Evolutionary conservation across 2,797 vertebrate genomes (phyloP), one percentile per base, ranked within the genome.

Genomic region (Chrysocyon brachyurus): DNA sequence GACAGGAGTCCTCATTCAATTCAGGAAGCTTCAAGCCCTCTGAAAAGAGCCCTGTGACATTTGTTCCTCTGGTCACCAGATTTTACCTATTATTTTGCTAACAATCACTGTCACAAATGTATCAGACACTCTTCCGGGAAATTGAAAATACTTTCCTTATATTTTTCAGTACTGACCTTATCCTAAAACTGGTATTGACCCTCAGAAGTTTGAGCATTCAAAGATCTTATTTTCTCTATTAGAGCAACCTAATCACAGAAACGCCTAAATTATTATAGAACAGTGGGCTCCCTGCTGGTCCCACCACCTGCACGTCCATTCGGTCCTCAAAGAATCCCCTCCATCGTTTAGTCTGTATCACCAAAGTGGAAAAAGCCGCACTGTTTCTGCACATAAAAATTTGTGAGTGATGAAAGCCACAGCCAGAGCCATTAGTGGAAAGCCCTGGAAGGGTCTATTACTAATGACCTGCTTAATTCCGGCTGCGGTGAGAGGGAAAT

Each of bases 21-120:
- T 83, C 88, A 6, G 17, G 82, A 92, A 86, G 73, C 93, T 91
- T 87, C 36, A 46, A 89, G 72, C 17, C 22, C 7, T n/a, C 87
- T 77, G 46, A 66, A 85, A 88, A 97, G 93, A 95, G 33, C 86
- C 57, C 3, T 0, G 68, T 83, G 95, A 94, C 86, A 56, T 88
- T 88, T 88, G 57, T 82, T 22, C 2, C 54, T 92, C 52, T 5
- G 15, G 75, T 52, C 66, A 91, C 70, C 33, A 16, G 75, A 59
- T 54, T 87, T 21, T 73, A 52, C 40, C 68, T 91, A 7, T 77
- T 77, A 59, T 52, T 46, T 56, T 12, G 12, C 19, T 40, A 90
- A 93, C 31, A 96, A 82, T 89, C 94, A 81, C 70, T 0, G 1
- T 72, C 78, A 96, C n/a, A 90, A 72, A 89, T 26, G 63, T 61